A percentile compares a stretch with the other conserved stretches of the same genome.
These are phyloP conservation scores for Periphyllus acericola DNA, from an alignment of 2,888 invertebrate species.

Conservation along the genomic window DNA sequence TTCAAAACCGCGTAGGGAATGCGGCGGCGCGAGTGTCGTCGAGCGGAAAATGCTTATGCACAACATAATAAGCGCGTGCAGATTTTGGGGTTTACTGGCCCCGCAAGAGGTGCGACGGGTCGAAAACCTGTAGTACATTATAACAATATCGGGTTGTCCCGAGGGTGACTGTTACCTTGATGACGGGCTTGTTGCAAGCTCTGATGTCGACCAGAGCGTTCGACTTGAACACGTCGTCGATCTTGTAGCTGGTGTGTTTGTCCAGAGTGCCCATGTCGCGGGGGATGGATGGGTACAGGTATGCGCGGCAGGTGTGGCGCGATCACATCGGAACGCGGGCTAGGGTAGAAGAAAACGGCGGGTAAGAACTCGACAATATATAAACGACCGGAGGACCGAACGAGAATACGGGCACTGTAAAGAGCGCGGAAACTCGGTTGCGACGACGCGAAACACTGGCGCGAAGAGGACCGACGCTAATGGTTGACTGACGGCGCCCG, in stretches of 20 bases:
- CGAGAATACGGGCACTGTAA: no score
- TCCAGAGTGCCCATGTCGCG: constrained; percentile 51
- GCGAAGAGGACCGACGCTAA: neutral
- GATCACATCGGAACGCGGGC: neutral
- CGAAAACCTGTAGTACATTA: no score
- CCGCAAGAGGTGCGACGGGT: no score
- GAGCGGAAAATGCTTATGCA: no score
- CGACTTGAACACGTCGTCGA: constrained; percentile 56
- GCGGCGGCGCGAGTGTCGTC: neutral
- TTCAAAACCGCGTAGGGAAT: constrained; percentile 6
- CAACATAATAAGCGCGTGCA: no score
- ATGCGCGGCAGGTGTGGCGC: neutral
- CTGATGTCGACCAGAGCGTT: constrained; percentile 70
- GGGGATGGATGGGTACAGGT: no score
- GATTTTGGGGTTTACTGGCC: no score
- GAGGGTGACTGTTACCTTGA: constrained; percentile 75
- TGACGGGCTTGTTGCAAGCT: constrained; percentile 76
- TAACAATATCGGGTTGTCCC: no score
- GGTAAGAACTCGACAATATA: neutral
- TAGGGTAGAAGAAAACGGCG: neutral
- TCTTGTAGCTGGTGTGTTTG: constrained; percentile 43
- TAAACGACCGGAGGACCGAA: no score
- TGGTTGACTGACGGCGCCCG: neutral
- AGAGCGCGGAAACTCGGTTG: no score
- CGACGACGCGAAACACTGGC: no score